Conservation (phyloP, 2,888 invertebrate species). For the Nebria salina region DNA sequence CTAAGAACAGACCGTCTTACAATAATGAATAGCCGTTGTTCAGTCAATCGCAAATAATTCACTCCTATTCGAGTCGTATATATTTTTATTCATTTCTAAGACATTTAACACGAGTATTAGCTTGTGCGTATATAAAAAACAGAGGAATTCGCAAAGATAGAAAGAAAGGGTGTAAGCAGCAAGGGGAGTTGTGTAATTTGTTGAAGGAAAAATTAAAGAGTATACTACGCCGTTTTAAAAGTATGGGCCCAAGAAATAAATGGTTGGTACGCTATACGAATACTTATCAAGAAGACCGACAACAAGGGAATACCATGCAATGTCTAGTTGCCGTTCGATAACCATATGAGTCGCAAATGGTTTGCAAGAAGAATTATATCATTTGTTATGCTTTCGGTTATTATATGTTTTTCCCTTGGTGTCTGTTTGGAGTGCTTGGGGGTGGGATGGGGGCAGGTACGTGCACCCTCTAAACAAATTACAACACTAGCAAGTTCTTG, state of each 20-base stretch:
- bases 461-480: conserved; percentile 1
- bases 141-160: background rate
- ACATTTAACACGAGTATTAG: conserved; percentile 1
- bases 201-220: conserved; percentile 57
- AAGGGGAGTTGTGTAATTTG: conserved; percentile 56
- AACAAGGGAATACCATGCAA: background rate
- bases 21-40: background rate
- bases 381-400: too few species aligned
- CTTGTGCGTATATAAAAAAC: conserved; percentile 1
- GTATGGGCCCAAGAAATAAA: conserved; percentile 56
- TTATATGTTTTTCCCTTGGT: background rate
- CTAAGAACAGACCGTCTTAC: background rate
- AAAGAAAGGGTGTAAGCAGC: background rate
- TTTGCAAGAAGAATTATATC: too few species aligned
- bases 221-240: conserved; percentile 55
- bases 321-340: background rate
- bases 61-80: background rate
- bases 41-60: background rate
- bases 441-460: background rate
- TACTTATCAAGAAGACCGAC: conserved; percentile 46
- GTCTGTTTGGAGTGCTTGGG: background rate
- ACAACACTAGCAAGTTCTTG: background rate
- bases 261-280: conserved; percentile 56
- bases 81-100: conserved; percentile 1
- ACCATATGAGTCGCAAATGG: background rate